Base-by-base conservation (phyloP, 64 coral and sea anemone species). In the Montipora sp. region DNA sequence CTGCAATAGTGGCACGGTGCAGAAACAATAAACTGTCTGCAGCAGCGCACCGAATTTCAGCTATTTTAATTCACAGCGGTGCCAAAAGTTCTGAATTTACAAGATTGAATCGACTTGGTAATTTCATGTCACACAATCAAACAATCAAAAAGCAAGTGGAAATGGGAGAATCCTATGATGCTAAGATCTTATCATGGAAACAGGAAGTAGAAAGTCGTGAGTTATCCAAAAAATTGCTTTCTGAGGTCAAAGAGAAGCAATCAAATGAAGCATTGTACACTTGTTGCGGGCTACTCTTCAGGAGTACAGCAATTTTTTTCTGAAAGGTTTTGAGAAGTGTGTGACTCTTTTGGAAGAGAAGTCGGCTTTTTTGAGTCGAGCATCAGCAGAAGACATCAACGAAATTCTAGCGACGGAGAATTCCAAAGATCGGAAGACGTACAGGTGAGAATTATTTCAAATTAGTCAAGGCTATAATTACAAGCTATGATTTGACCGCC, bases 91-190 rank as follows among this genome's bases (percentile, higher is more conserved):
- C 69, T 11, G 90, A 93, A 2, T 86, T 80, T 19, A 80, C 57
- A 8, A 44, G 74, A 65, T 87, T 93, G 59, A 83, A 93, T 58
- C 55, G 81, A 61, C 82, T 93, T 23, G 81, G 91, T 24, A 69
- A 80, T 78, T 87, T 75, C 57, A 87, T 93, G 83, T 93, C 91
- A 50, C 80, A 83, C 73, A 18, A 55, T 65, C 20, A 83, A 60
- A 84, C 81, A 55, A 83, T 92, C 80, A 92, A 75, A 21, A 92
- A 83, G 68, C 90, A 92, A 70, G 10, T 83, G 61, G 53, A 92
- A 81, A 83, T 92, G 44, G 70, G 90, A 60, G 51, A 59, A 84
- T 36, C 59, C 67, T 27, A 84, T 23, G 68, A 92, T 55, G 66
- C 63, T 23, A 75, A 81, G 73, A 55, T 84, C 16, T 69, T 75